A percentile compares a stretch with the other conserved stretches of the same genome.
Conservation (phyloP, 2,888 invertebrate species). For the Balanococcus diminutus region DNA sequence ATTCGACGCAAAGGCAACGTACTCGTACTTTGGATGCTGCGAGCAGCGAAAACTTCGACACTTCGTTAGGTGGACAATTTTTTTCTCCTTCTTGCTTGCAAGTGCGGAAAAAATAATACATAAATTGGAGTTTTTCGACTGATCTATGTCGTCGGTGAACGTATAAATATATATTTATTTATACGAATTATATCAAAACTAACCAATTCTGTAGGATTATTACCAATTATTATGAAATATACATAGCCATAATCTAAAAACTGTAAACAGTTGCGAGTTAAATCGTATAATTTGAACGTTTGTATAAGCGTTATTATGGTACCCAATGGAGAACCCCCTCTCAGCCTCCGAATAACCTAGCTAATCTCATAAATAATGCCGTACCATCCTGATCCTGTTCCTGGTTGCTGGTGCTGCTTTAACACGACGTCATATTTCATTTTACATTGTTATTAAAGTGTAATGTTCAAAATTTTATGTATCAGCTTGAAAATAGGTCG, state of each 20-base stretch:
- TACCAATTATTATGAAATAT: slow-evolving; percentile 40
- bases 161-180: neutral
- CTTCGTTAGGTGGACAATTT: too few species aligned
- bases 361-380: slow-evolving; percentile 47
- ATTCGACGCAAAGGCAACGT: neutral
- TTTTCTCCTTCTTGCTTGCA: too few species aligned
- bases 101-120: too few species aligned
- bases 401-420: slow-evolving; percentile 24
- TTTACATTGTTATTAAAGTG: slow-evolving; percentile 49
- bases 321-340: slow-evolving; percentile 44
- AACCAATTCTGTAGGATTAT: slow-evolving; percentile 33
- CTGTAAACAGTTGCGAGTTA: slow-evolving; percentile 37
- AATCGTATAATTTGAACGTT: slow-evolving; percentile 37
- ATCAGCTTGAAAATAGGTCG: slow-evolving; percentile 36
- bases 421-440: slow-evolving; percentile 44
- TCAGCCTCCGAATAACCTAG: slow-evolving; percentile 25
- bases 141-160: neutral
- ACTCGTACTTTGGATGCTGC: neutral
- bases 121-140: neutral
- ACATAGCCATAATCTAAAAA: slow-evolving; percentile 37
- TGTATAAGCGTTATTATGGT: slow-evolving; percentile 44
- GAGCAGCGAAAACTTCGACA: too few species aligned
- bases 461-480: slow-evolving; percentile 45
- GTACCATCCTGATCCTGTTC: slow-evolving; percentile 40
- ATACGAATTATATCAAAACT: neutral